Evolutionary conservation across 2,113 vertebrate genomes (phyloP).

Genomic region (Megaceryle maxima): DNA sequence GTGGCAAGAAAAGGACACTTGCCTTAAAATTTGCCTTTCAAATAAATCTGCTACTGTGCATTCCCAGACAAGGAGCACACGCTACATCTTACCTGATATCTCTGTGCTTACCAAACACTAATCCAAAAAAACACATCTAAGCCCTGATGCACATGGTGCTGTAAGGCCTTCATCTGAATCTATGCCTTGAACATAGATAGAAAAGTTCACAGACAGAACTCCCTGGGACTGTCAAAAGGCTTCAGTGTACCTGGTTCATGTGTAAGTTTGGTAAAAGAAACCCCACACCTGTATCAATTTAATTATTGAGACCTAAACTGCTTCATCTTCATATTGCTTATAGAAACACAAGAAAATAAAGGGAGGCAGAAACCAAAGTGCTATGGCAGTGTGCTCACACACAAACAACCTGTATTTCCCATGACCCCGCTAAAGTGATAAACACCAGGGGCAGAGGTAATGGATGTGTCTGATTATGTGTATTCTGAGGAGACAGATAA

Average conservation of each 20-base stretch:
- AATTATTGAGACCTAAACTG: background rate
- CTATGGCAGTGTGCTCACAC: background rate
- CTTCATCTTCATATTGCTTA: background rate
- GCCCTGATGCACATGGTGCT: background rate
- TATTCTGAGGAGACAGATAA: background rate
- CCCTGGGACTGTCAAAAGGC: background rate
- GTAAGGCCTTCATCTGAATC: background rate
- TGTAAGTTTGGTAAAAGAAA: background rate
- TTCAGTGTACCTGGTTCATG: background rate
- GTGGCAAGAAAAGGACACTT: background rate
- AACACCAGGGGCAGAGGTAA: no score
- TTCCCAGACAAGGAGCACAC: background rate
- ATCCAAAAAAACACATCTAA: background rate
- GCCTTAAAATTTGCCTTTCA: background rate
- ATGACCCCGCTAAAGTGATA: no score
- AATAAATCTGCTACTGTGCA: accelerated
- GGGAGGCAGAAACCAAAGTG: background rate
- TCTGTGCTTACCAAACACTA: background rate
- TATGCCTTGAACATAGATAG: background rate
- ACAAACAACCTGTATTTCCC: no score
- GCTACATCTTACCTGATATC: background rate
- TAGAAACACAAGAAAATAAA: background rate
- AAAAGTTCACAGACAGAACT: background rate
- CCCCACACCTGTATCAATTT: background rate
- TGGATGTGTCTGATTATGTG: no score